Percentiles rank a stretch among this genome's conserved stretches.
These are phyloP conservation scores for Leptobrachium leishanense DNA, from an alignment of 2,113 vertebrate genomes.

Conservation along the genomic window DNA sequence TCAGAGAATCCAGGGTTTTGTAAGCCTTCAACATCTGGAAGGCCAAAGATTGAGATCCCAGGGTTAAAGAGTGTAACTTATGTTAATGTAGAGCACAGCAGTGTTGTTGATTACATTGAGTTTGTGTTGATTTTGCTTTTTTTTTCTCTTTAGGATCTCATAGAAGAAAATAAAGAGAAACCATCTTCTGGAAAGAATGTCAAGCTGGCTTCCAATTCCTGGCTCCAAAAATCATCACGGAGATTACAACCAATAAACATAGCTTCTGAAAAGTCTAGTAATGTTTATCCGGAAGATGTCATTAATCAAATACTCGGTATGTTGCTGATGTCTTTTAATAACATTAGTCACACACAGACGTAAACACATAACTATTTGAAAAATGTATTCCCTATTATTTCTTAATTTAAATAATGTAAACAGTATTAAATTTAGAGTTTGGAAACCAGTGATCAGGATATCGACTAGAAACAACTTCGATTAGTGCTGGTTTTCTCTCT, in stretches of 20 bases:
- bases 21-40: too few relatives aligned
- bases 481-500: too few relatives aligned
- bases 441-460: too few relatives aligned
- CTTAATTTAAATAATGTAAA: too few relatives aligned
- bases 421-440: too few relatives aligned
- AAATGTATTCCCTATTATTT: too few relatives aligned
- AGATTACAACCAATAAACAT: conserved; percentile 1
- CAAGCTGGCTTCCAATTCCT: conserved; percentile 19
- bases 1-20: too few relatives aligned
- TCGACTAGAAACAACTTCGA: too few relatives aligned
- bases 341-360: neutral
- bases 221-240: conserved; percentile 5
- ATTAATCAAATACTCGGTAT: conserved; percentile 29
- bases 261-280: neutral
- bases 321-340: neutral
- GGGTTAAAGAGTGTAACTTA: too few relatives aligned
- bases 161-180: conserved; percentile 6
- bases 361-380: neutral
- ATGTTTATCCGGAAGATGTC: conserved; percentile 15
- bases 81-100: neutral
- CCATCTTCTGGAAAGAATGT: neutral
- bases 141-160: conserved; percentile 10
- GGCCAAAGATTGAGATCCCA: too few relatives aligned
- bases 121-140: neutral
- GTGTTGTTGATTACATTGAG: neutral